These are phyloP conservation scores for Clistopyga incitator DNA, from an alignment of 2,888 invertebrate species.

Conservation along the genomic window DNA sequence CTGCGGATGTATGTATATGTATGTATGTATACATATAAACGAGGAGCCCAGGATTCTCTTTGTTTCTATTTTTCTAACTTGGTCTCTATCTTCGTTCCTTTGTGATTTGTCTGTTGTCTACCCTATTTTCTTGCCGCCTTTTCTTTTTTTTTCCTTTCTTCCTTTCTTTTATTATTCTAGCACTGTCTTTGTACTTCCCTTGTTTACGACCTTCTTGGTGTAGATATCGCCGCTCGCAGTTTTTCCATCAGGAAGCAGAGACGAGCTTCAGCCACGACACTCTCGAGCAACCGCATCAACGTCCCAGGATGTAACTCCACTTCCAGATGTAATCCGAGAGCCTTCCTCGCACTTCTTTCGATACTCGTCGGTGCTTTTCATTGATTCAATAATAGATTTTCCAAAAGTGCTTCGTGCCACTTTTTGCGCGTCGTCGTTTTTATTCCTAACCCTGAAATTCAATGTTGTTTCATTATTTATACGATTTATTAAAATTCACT, in stretches of 20 bases:
- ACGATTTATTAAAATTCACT: no score
- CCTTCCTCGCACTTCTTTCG: no score
- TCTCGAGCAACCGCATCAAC: neutral
- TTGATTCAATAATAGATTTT: neutral
- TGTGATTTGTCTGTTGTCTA: conserved; percentile 54
- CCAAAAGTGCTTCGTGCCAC: no score
- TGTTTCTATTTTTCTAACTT: conserved; percentile 50
- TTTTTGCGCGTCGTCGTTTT: no score
- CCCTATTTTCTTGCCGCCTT: neutral
- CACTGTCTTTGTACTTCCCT: conserved; percentile 2
- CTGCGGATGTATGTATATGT: conserved; percentile 17
- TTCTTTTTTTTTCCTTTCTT: conserved; percentile 16
- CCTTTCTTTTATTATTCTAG: conserved; percentile 37
- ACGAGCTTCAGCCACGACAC: neutral
- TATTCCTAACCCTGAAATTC: no score
- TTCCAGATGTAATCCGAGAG: no score
- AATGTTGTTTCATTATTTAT: no score
- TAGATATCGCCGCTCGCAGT: neutral
- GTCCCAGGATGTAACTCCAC: no score
- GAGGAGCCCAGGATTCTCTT: conserved; percentile 51
- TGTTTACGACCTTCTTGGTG: neutral
- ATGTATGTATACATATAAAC: conserved; percentile 20
- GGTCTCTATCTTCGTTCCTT: conserved; percentile 52
- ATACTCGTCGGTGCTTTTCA: no score
- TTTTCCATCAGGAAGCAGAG: conserved; percentile 16